Conservation (phyloP, 2,888 invertebrate genomes). For the Chrysina gloriosa region DNA sequence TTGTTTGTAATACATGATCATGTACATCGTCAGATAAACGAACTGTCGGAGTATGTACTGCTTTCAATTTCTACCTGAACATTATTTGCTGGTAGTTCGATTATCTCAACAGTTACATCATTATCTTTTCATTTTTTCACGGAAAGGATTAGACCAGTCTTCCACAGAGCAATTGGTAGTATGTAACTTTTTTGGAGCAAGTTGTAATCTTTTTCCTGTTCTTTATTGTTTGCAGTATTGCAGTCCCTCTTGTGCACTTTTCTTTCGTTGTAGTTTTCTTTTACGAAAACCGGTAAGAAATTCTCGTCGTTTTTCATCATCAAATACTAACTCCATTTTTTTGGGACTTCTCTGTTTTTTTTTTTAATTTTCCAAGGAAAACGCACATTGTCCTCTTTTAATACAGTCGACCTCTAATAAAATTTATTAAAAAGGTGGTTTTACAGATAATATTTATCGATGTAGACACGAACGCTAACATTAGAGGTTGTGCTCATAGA, state of each 20-base stretch:
- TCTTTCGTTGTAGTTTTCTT: slow-evolving; percentile 80
- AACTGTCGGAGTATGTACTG: slow-evolving; percentile 77
- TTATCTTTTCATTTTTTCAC: slow-evolving; percentile 81
- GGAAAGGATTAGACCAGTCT: slow-evolving; percentile 75
- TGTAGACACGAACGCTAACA: background rate
- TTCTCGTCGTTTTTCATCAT: slow-evolving; percentile 77
- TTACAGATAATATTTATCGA: too few species aligned
- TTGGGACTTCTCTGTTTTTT: slow-evolving; percentile 65
- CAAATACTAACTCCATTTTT: slow-evolving; percentile 70
- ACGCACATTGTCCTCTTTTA: too few species aligned
- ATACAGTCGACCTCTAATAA: background rate
- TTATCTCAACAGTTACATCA: slow-evolving; percentile 82
- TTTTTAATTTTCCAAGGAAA: slow-evolving; percentile 55
- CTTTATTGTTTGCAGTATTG: slow-evolving; percentile 77
- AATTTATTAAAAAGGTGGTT: background rate
- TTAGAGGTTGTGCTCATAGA: background rate
- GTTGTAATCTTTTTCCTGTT: slow-evolving; percentile 80
- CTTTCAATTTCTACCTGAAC: slow-evolving; percentile 79
- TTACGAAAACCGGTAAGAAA: slow-evolving; percentile 85
- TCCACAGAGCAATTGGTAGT: slow-evolving; percentile 79
- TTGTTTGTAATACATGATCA: background rate
- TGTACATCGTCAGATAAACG: slow-evolving; percentile 59
- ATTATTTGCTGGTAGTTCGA: slow-evolving; percentile 78
- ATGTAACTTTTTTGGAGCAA: slow-evolving; percentile 78
- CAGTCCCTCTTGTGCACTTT: slow-evolving; percentile 79